Percentiles rank a stretch among this genome's conserved stretches.
Evolutionary conservation across 2,888 invertebrate species (phyloP).

Genomic region (Pandemis cinnamomeana): DNA sequence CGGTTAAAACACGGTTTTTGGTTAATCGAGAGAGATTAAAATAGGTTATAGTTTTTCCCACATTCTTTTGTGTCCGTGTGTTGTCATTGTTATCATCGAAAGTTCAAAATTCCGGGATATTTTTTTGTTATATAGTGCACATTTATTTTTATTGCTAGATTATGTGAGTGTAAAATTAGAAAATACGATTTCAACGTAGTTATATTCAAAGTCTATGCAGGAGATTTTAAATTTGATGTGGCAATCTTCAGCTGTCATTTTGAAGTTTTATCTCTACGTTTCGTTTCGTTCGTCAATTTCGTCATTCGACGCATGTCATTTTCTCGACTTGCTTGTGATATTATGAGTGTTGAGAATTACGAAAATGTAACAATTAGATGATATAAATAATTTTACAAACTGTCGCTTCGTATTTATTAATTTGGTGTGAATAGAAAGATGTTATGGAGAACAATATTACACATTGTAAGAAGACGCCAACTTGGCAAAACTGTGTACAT

Average conservation of each 20-base stretch:
- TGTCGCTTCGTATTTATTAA: slow-evolving; percentile 13
- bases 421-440: slow-evolving; percentile 60
- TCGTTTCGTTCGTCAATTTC: slow-evolving; percentile 31
- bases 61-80: too few relatives aligned
- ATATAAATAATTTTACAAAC: slow-evolving; percentile 13
- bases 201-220: not conserved
- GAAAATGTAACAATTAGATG: slow-evolving; percentile 30
- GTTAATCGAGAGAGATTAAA: too few relatives aligned
- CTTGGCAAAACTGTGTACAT: slow-evolving; percentile 86
- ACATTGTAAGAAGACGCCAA: slow-evolving; percentile 67
- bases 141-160: too few relatives aligned
- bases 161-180: too few relatives aligned
- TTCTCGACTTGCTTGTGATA: slow-evolving; percentile 26
- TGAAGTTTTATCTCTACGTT: slow-evolving; percentile 39
- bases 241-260: slow-evolving; percentile 27
- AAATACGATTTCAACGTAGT: too few relatives aligned
- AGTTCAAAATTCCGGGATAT: too few relatives aligned
- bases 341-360: slow-evolving; percentile 28
- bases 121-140: too few relatives aligned
- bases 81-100: too few relatives aligned
- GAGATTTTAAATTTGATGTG: not conserved
- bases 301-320: slow-evolving; percentile 32
- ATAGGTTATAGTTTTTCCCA: too few relatives aligned
- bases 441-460: slow-evolving; percentile 79
- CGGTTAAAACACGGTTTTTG: too few relatives aligned